These are phyloP conservation scores for Andricus grossulariae DNA, from an alignment of 1,140 invertebrate species.

Conservation along the genomic window DNA sequence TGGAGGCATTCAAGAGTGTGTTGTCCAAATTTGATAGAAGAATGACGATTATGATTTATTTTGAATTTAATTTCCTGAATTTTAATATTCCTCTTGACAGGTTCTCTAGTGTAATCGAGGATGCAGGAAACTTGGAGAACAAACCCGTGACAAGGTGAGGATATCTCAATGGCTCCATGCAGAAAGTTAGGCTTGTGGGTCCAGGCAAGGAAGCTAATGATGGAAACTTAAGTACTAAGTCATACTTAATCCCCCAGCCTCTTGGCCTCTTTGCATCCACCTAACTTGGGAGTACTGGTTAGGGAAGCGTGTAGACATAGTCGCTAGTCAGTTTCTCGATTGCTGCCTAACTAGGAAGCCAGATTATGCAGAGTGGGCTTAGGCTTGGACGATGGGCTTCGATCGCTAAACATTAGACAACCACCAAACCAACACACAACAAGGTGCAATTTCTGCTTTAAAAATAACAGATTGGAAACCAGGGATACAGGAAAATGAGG, in stretches of 20 bases:
- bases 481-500: no score
- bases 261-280: conserved; percentile 8
- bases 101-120: background rate
- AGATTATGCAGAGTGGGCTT: conserved; percentile 58
- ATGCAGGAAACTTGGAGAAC: conserved; percentile 32
- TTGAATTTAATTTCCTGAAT: no score
- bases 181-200: conserved; percentile 34
- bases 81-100: background rate
- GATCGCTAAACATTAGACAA: conserved; percentile 35
- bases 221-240: conserved; percentile 69
- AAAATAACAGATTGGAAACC: no score
- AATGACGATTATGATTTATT: no score
- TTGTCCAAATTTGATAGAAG: no score
- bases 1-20: rapidly evolving
- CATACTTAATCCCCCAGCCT: conserved; percentile 61
- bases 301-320: conserved; percentile 8
- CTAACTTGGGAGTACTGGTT: background rate
- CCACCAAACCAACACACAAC: background rate
- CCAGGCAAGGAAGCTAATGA: conserved; percentile 55
- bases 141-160: conserved; percentile 56
- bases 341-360: conserved; percentile 31
- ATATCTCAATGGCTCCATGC: background rate
- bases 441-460: no score
- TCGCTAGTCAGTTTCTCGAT: conserved; percentile 15
- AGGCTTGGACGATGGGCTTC: conserved; percentile 48